These are phyloP conservation scores for Cotesia chilonis DNA, from an alignment of 1,140 invertebrate genomes.

Conservation along the genomic window DNA sequence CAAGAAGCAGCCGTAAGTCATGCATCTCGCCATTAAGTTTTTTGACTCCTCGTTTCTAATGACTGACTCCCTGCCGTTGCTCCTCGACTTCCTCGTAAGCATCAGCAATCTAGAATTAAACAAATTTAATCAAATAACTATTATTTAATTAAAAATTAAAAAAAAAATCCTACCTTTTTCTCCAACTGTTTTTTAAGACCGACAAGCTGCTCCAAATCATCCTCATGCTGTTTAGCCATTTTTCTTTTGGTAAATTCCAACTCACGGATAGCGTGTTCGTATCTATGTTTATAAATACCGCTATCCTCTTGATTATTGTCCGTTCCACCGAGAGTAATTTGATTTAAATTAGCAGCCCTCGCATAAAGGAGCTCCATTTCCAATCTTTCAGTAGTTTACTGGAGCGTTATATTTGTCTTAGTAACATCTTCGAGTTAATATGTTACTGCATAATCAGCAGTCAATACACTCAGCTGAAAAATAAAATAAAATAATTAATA, in stretches of 20 bases:
- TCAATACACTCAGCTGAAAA: conserved; percentile 87
- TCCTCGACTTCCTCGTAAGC: conserved; percentile 91
- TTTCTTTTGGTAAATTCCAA: conserved; percentile 85
- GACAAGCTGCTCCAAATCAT: conserved; percentile 90
- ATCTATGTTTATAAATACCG: conserved; percentile 84
- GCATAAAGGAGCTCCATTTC: conserved; percentile 88
- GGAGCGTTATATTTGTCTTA: conserved; percentile 76
- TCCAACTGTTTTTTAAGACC: conserved; percentile 90
- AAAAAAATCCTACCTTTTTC: conserved; percentile 80
- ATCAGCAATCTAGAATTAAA: conserved; percentile 76
- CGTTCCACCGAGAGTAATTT: conserved; percentile 74
- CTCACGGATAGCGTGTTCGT: conserved; percentile 83
- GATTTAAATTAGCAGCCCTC: conserved; percentile 74
- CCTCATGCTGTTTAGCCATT: conserved; percentile 89
- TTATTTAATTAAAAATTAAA: background rate
- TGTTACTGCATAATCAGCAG: conserved; percentile 89
- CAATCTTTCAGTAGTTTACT: conserved; percentile 82
- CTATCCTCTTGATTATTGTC: conserved; percentile 62
- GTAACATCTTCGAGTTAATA: conserved; percentile 85
- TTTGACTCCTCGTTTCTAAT: conserved; percentile 92
- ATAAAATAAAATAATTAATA: conserved; percentile 13
- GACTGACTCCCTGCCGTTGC: conserved; percentile 84
- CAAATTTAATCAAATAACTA: conserved; percentile 25
- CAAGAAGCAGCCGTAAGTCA: conserved; percentile 86
- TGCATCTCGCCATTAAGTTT: conserved; percentile 91